Percentiles rank a stretch among this genome's conserved stretches.
phyloP scores from a whole-genome alignment of 1,140 invertebrate species.

The Gonatopus flavifemur region DNA sequence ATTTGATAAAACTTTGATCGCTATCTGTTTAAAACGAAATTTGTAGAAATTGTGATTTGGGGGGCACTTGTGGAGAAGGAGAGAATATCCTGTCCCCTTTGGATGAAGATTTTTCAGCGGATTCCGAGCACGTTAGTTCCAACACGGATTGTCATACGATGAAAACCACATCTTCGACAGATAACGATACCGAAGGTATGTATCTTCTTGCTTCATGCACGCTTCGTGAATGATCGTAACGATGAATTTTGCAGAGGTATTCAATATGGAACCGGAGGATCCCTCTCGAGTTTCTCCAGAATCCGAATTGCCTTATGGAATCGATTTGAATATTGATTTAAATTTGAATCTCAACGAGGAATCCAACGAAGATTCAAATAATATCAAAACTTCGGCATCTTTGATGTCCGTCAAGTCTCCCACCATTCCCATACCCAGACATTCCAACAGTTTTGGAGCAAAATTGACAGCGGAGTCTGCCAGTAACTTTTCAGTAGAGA shows the following conservation, averaged over 20 bases:
- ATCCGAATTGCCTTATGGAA: slow-evolving; percentile 24
- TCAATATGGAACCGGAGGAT: slow-evolving; percentile 64
- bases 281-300: slow-evolving; percentile 27
- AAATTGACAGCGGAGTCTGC: slow-evolving; percentile 59
- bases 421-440: slow-evolving; percentile 63
- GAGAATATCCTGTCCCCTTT: slow-evolving; percentile 65
- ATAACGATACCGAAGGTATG: slow-evolving; percentile 44
- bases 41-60: slow-evolving; percentile 50
- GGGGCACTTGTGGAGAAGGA: slow-evolving; percentile 49
- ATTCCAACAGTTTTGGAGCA: slow-evolving; percentile 43
- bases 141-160: too few species aligned
- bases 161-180: slow-evolving; percentile 13
- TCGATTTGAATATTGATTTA: slow-evolving; percentile 38
- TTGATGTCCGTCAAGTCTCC: slow-evolving; percentile 56
- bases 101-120: slow-evolving; percentile 65
- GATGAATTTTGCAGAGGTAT: slow-evolving; percentile 49
- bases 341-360: slow-evolving; percentile 46
- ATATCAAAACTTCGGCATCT: slow-evolving; percentile 39
- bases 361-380: slow-evolving; percentile 36
- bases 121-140: slow-evolving; percentile 54
- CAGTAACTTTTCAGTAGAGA: slow-evolving; percentile 64
- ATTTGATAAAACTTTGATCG: not conserved
- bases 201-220: not conserved
- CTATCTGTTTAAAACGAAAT: slow-evolving; percentile 1
- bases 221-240: not conserved